phyloP scores from a whole-genome alignment of 2,888 invertebrate genomes.

The Chalcis sispes region DNA sequence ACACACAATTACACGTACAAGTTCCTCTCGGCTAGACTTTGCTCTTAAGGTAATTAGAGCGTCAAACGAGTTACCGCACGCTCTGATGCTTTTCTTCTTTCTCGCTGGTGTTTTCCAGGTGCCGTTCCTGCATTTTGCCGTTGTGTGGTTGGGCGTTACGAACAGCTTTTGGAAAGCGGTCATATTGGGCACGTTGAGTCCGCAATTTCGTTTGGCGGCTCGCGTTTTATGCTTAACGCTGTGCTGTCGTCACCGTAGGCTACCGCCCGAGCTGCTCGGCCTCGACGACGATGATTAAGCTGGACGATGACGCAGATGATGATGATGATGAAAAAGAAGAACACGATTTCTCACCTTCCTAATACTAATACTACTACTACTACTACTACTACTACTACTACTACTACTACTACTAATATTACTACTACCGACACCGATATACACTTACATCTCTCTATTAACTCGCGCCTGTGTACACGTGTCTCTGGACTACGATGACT shows the following conservation, averaged over 20 bases:
- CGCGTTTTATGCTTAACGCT: conserved; percentile 91
- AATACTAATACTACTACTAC: background rate
- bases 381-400: too few species aligned
- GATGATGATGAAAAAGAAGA: background rate
- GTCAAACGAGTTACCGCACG: background rate
- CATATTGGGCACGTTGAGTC: conserved; percentile 92
- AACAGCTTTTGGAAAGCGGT: conserved; percentile 98
- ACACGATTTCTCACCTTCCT: background rate
- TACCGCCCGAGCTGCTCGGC: conserved; percentile 90
- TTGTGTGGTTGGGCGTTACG: conserved; percentile 96
- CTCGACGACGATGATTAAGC: conserved; percentile 89
- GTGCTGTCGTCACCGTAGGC: conserved; percentile 90
- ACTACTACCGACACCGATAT: too few species aligned
- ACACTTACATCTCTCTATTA: conserved; percentile 8
- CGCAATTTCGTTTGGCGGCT: conserved; percentile 93
- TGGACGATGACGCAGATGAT: conserved; percentile 22
- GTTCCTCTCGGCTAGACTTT: background rate
- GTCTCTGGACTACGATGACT: conserved; percentile 8
- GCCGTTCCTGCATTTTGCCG: conserved; percentile 92
- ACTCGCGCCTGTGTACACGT: background rate
- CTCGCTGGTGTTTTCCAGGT: conserved; percentile 76
- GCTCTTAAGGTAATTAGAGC: conserved; percentile 14
- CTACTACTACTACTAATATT: too few species aligned
- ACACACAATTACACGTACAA: too few species aligned
- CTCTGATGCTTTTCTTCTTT: background rate